Evolutionary conservation across 2,113 vertebrate species (phyloP), one percentile per base, ranked within the genome.

Genomic region (Chitala chitala): DNA sequence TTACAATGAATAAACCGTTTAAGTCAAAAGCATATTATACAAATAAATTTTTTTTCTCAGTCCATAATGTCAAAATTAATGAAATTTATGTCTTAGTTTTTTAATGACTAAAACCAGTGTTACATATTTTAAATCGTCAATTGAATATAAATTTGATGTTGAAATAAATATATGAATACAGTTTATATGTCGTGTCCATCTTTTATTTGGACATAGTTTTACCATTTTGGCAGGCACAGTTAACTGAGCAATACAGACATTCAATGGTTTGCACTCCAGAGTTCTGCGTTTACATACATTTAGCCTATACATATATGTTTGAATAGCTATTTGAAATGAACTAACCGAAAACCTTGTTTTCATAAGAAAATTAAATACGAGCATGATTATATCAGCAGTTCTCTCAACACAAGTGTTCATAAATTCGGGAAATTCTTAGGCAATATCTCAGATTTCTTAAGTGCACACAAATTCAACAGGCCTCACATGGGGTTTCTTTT

Each of bases 181-280:
- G 26, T 40, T 69, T 38, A 59, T 31, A 75, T 42, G 69, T 29
- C 64, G 59, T 69, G 29, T 51, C 65, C 74, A 69, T 38, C 36
- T 75, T 75, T 75, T 75, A 75, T 75, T 69, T 53, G 51, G 26
- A 55, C 50, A 53, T 53, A 69, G 42, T 59, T 58, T 72, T 55
- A 17, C 24, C 54, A 54, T 22, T 68, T 68, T 69, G 65, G 64
- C 53, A 69, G 40, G 58, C 64, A 75, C 51, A 75, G 36, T 69
- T 58, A 75, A 58, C 38, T 36, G 74, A 69, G 65, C 64, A 69
- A 59, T 58, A 29, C 51, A 75, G 66, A 69, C 66, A 75, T 75
- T 58, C 33, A 48, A 48, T 69, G 42, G 29, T 69, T 75, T 69
- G 26, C 63, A 22, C 12, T 29, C 50, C 33, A 68, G 44, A 69